Conservation (phyloP, 2,888 invertebrate species). For the Andrena minutula region DNA sequence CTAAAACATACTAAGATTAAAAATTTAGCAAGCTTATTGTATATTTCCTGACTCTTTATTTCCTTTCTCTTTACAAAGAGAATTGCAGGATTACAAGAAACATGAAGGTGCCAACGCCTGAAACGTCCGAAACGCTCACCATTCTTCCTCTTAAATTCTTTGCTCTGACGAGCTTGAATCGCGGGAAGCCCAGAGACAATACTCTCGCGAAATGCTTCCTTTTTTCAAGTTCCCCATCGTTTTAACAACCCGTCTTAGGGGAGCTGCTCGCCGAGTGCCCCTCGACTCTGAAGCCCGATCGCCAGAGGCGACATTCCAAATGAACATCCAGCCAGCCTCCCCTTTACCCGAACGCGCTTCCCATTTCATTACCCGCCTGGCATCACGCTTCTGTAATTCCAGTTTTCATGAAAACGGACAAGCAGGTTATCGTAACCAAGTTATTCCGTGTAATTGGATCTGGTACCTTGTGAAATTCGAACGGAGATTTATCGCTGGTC, state of each 20-base stretch:
- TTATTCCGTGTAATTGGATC: not conserved
- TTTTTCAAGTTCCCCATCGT: not conserved
- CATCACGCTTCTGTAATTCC: not conserved
- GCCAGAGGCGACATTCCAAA: not conserved
- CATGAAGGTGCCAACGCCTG: not conserved
- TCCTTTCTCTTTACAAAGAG: not conserved
- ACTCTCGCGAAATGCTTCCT: not conserved
- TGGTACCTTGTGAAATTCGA: not conserved
- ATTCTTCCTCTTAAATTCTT: not conserved
- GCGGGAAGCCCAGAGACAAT: constrained; percentile 1
- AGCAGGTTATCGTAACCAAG: constrained; percentile 4
- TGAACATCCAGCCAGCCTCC: not conserved
- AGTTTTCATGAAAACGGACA: constrained; percentile 17
- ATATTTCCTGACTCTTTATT: not conserved
- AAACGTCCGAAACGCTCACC: not conserved
- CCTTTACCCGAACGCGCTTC: not conserved
- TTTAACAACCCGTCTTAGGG: constrained; percentile 7
- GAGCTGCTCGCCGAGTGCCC: not conserved
- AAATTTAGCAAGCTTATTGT: not conserved
- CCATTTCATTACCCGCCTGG: too few species aligned
- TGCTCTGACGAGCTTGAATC: constrained; percentile 7
- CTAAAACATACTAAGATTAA: too few species aligned
- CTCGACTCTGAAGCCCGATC: not conserved
- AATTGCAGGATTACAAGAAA: not conserved
- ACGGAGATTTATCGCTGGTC: constrained; percentile 8